Percentiles rank a stretch among this genome's conserved stretches.
Conservation (phyloP, 2,113 vertebrate genomes). For the Probosciger aterrimus region DNA sequence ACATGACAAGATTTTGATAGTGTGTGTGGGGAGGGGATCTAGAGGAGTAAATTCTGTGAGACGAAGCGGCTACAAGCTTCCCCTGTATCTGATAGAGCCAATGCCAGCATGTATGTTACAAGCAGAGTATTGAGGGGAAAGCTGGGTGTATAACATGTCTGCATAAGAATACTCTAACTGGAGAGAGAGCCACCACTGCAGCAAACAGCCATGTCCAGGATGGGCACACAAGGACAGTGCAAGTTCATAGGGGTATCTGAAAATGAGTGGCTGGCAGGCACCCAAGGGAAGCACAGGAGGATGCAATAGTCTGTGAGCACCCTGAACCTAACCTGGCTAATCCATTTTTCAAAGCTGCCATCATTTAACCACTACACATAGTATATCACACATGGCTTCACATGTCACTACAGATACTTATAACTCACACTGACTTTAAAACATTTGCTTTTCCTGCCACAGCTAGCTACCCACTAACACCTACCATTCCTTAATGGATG, state of each 20-base stretch:
- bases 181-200: neutral
- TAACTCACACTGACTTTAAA: neutral
- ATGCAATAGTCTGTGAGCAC: neutral
- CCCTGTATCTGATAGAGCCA: neutral
- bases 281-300: neutral
- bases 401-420: neutral
- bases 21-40: neutral
- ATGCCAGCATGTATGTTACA: neutral
- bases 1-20: neutral
- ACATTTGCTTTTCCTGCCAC: neutral
- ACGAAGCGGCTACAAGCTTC: neutral
- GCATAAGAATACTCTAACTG: neutral
- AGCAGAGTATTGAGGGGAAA: neutral
- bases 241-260: neutral
- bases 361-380: neutral
- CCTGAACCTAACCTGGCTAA: neutral
- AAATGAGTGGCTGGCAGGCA: neutral
- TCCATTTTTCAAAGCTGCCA: neutral
- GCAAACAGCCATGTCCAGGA: neutral
- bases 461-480: neutral
- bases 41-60: neutral
- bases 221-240: neutral
- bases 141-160: neutral
- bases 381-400: neutral
- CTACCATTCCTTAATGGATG: neutral